phyloP scores from a whole-genome alignment of 2,888 invertebrate genomes.

The Chrysolina americana region DNA sequence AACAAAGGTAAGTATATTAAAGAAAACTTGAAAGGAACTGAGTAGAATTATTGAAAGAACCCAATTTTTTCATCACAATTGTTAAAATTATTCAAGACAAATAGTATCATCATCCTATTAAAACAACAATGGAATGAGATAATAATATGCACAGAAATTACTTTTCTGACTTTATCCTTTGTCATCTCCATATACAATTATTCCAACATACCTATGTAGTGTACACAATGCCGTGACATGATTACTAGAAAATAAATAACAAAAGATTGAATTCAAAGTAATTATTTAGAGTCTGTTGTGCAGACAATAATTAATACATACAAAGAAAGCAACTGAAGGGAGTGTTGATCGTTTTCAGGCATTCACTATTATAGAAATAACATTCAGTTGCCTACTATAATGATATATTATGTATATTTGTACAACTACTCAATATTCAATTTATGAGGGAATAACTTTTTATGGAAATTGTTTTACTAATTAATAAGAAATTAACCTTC shows the following conservation, averaged over 20 bases:
- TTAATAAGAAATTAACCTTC: not conserved
- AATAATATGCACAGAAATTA: not conserved
- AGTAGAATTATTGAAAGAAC: not conserved
- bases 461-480: not conserved
- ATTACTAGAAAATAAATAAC: conserved; percentile 2
- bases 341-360: conserved; percentile 6
- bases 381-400: not conserved
- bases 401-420: conserved; percentile 2
- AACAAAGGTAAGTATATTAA: too few species aligned
- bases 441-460: conserved; percentile 2
- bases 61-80: not conserved
- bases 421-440: conserved; percentile 9
- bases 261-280: conserved; percentile 6
- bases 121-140: not conserved
- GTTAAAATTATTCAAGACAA: not conserved
- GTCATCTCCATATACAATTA: not conserved
- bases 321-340: not conserved
- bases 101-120: not conserved
- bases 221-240: conserved; percentile 3
- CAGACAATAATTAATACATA: conserved; percentile 10
- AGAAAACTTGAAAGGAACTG: too few species aligned
- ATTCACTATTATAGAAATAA: not conserved
- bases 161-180: not conserved
- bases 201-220: not conserved
- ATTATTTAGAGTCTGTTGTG: not conserved